Conservation (phyloP, 2,797 vertebrate genomes). For the Lepus oiostolus region DNA sequence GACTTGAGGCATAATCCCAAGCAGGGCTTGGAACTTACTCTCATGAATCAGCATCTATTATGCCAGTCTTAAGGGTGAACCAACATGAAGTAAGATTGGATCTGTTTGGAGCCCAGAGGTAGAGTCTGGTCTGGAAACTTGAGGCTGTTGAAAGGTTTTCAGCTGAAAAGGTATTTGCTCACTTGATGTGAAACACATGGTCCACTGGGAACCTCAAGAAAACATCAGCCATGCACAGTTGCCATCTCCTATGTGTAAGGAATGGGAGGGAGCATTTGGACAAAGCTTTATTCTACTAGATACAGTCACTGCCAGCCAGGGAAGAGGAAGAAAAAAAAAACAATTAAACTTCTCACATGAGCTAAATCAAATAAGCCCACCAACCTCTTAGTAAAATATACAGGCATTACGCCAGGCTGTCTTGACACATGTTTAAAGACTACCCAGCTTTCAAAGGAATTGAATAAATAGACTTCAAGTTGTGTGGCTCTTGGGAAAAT, state of each 20-base stretch:
- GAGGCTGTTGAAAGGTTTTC: conserved; percentile 71
- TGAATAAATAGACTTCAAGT: conserved; percentile 63
- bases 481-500: neutral
- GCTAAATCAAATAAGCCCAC: conserved; percentile 80
- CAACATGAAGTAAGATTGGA: conserved; percentile 45
- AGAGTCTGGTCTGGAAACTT: conserved; percentile 69
- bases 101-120: conserved; percentile 60
- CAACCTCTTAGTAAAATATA: conserved; percentile 80
- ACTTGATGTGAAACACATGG: conserved; percentile 78
- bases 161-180: conserved; percentile 75
- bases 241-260: neutral
- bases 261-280: neutral
- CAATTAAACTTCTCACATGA: conserved; percentile 73
- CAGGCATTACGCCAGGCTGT: conserved; percentile 17
- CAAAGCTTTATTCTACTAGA: conserved; percentile 64
- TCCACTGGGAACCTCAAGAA: neutral
- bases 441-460: neutral
- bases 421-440: conserved; percentile 68
- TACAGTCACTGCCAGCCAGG: conserved; percentile 23
- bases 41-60: conserved; percentile 61
- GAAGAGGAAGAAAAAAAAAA: conserved; percentile 66
- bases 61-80: conserved; percentile 55
- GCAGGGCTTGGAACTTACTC: neutral
- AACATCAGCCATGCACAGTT: neutral
- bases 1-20: neutral